Percentiles rank a stretch among this genome's conserved stretches.
Evolutionary conservation across 2,797 vertebrate species (phyloP).

Genomic region (Acanthis flammea): DNA sequence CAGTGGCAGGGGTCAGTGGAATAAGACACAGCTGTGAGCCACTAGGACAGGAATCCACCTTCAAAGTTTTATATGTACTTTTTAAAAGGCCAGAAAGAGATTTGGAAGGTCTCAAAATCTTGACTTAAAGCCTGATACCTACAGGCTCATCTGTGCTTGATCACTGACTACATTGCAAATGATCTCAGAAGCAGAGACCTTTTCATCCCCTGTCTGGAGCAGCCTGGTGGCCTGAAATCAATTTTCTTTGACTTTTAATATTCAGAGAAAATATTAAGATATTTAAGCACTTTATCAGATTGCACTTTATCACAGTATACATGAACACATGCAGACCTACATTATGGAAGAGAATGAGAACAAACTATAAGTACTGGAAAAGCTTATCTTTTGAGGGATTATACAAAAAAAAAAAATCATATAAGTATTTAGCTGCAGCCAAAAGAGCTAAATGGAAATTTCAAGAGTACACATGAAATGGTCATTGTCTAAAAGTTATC

Average conservation of each 20-base stretch:
- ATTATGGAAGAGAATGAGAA: not conserved
- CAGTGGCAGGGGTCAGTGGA: not conserved
- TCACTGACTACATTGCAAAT: not conserved
- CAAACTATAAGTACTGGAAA: not conserved
- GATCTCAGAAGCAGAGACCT: not conserved
- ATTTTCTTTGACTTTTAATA: not conserved
- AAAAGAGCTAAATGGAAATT: not conserved
- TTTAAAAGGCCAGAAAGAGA: not conserved
- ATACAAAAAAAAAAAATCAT: not conserved
- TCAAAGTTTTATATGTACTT: not conserved
- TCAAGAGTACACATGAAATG: not conserved
- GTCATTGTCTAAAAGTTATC: not conserved
- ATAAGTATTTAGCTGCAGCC: not conserved
- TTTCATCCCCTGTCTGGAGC: not conserved
- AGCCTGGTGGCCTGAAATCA: not conserved
- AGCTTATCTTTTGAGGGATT: not conserved
- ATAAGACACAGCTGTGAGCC: not conserved
- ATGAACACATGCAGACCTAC: not conserved
- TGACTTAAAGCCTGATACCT: not conserved
- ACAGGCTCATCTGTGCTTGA: not conserved
- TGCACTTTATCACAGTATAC: not conserved
- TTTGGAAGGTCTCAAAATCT: not conserved
- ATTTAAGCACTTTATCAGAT: not conserved
- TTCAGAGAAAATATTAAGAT: not conserved
- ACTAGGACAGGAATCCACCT: not conserved